Evolutionary conservation across 2,888 invertebrate species (phyloP).

Genomic region (Oxytorus armatus): DNA sequence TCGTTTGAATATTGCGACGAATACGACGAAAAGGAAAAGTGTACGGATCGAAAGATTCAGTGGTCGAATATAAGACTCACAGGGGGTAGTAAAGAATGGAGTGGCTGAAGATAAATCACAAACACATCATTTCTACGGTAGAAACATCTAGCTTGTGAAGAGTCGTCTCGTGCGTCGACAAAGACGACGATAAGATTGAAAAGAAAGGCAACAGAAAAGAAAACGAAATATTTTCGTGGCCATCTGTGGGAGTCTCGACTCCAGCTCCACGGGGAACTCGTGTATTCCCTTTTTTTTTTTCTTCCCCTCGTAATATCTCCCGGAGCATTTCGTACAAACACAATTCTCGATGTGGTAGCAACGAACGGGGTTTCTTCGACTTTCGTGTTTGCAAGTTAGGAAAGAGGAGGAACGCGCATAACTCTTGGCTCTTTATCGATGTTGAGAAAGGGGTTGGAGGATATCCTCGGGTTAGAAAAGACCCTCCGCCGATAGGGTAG

Average conservation of each 20-base stretch:
- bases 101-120: neutral
- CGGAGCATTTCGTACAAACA: constrained; percentile 18
- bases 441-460: constrained; percentile 21
- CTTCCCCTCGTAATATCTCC: constrained; percentile 13
- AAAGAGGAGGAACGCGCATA: constrained; percentile 15
- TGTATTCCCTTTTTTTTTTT: constrained; percentile 3
- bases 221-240: constrained; percentile 59
- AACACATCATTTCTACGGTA: neutral
- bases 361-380: constrained; percentile 20
- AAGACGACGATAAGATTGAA: constrained; percentile 4
- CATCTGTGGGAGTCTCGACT: neutral
- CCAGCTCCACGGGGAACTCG: neutral
- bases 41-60: neutral
- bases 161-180: constrained; percentile 1
- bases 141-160: constrained; percentile 2
- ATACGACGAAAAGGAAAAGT: neutral
- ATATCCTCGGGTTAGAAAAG: constrained; percentile 28
- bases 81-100: neutral
- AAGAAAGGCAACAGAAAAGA: constrained; percentile 24
- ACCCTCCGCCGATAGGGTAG: neutral
- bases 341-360: constrained; percentile 14
- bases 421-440: constrained; percentile 53
- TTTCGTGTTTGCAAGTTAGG: constrained; percentile 15
- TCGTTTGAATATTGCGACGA: neutral
- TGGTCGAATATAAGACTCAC: neutral